phyloP scores from a whole-genome alignment of 2,888 invertebrate species.

The Molanna angustata region DNA sequence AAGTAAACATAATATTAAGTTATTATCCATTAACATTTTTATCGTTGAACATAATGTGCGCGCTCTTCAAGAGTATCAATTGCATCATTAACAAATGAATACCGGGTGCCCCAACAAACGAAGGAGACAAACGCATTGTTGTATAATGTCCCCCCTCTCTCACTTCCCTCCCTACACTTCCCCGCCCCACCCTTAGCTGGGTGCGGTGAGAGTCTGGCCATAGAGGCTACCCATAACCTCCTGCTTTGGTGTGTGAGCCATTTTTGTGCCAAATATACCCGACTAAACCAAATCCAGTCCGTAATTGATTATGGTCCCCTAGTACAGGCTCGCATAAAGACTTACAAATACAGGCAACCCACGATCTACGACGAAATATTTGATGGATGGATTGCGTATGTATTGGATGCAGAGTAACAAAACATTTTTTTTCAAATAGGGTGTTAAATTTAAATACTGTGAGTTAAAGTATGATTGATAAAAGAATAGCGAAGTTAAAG shows the following conservation, averaged over 20 bases:
- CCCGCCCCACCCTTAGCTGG: slow-evolving; percentile 11
- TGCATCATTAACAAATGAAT: slow-evolving; percentile 26
- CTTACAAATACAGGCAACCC: too few relatives aligned
- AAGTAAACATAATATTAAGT: too few relatives aligned
- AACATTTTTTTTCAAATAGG: too few relatives aligned
- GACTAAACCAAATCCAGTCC: slow-evolving; percentile 32
- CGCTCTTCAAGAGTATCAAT: slow-evolving; percentile 25
- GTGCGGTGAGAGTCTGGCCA: slow-evolving; percentile 33
- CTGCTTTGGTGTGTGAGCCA: slow-evolving; percentile 31
- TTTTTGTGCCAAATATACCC: slow-evolving; percentile 31
- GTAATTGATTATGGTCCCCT: slow-evolving; percentile 33
- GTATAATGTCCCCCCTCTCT: too few relatives aligned
- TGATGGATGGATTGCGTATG: too few relatives aligned
- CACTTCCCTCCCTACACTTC: background rate
- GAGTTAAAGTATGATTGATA: too few relatives aligned
- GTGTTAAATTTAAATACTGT: too few relatives aligned
- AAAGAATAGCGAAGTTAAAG: too few relatives aligned
- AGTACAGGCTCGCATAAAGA: slow-evolving; percentile 27
- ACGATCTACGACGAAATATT: too few relatives aligned
- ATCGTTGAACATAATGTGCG: too few relatives aligned
- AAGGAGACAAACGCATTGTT: slow-evolving; percentile 11
- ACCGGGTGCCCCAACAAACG: slow-evolving; percentile 1
- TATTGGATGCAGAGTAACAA: too few relatives aligned
- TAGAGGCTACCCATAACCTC: slow-evolving; percentile 33
- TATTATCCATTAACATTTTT: too few relatives aligned